Conservation (phyloP, 23 tunicate species). For the Styela clava region DNA sequence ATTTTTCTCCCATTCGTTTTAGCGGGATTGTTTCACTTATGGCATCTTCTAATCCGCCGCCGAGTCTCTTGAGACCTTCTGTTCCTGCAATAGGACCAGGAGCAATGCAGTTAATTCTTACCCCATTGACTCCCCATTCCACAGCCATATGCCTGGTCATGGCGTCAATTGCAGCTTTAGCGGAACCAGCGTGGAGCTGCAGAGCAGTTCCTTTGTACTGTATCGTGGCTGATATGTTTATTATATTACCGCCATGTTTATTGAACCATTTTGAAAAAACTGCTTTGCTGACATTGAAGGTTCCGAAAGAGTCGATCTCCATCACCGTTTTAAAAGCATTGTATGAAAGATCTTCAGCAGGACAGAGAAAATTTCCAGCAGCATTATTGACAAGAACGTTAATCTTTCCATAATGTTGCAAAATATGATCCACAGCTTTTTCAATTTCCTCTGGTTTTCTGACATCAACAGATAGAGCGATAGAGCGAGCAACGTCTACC, state of each 20-base stretch:
- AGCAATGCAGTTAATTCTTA: constrained; percentile 80
- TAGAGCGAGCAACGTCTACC: constrained; percentile 52
- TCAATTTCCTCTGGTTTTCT: constrained; percentile 7
- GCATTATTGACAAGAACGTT: constrained; percentile 79
- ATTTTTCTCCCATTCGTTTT: constrained; percentile 56
- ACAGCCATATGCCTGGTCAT: constrained; percentile 88
- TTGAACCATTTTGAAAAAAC: constrained; percentile 59
- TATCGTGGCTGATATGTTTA: constrained; percentile 86
- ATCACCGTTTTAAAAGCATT: constrained; percentile 91
- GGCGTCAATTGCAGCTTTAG: constrained; percentile 92
- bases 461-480: constrained; percentile 71
- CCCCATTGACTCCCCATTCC: constrained; percentile 63
- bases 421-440: constrained; percentile 6
- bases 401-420: constrained; percentile 40
- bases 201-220: constrained; percentile 55
- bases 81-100: constrained; percentile 95
- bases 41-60: constrained; percentile 61
- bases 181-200: constrained; percentile 85
- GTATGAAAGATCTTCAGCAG: constrained; percentile 62
- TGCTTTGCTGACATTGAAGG: constrained; percentile 80
- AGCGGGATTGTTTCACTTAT: constrained; percentile 38
- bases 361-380: constrained; percentile 86
- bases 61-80: constrained; percentile 63
- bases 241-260: constrained; percentile 65
- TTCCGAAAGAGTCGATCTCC: constrained; percentile 88